Evolutionary conservation across 2,113 vertebrate species (phyloP).

Genomic region (Xiphias gladius): DNA sequence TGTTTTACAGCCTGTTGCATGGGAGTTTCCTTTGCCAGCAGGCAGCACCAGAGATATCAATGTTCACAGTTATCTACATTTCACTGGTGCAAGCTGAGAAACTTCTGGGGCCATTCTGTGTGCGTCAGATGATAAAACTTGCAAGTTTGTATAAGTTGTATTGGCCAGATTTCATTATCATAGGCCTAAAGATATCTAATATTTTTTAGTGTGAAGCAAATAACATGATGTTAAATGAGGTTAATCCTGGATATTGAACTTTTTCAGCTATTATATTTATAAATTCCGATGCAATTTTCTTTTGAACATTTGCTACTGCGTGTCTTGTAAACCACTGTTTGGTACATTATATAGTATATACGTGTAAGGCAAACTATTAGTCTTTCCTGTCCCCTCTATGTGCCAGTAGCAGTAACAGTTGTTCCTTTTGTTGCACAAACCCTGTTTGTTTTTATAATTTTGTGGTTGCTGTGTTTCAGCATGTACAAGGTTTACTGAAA

Average conservation of each 20-base stretch:
- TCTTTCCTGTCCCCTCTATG: not conserved
- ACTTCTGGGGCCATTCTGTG: slow-evolving; percentile 16
- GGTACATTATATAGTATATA: slow-evolving; percentile 1
- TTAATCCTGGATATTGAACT: slow-evolving; percentile 8
- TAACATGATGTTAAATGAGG: not conserved
- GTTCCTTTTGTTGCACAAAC: slow-evolving; percentile 32
- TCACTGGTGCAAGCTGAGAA: slow-evolving; percentile 31
- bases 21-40: slow-evolving; percentile 49
- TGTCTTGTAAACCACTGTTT: slow-evolving; percentile 12
- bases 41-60: slow-evolving; percentile 49
- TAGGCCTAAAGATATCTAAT: not conserved
- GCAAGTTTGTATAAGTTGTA: slow-evolving; percentile 6
- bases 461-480: slow-evolving; percentile 57
- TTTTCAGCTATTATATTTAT: slow-evolving; percentile 10
- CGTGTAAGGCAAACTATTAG: slow-evolving; percentile 6
- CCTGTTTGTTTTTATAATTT: slow-evolving; percentile 53
- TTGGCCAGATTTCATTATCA: slow-evolving; percentile 1
- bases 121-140: slow-evolving; percentile 10
- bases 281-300: not conserved
- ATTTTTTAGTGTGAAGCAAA: slow-evolving; percentile 5
- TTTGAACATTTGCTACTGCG: slow-evolving; percentile 20
- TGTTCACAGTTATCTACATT: slow-evolving; percentile 41
- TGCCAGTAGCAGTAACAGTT: slow-evolving; percentile 4
- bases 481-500: slow-evolving; percentile 68
- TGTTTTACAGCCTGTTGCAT: slow-evolving; percentile 53